Evolutionary conservation across 2,888 invertebrate genomes (phyloP), one percentile per base, ranked within the genome.

Genomic region (Abrostola tripartita): DNA sequence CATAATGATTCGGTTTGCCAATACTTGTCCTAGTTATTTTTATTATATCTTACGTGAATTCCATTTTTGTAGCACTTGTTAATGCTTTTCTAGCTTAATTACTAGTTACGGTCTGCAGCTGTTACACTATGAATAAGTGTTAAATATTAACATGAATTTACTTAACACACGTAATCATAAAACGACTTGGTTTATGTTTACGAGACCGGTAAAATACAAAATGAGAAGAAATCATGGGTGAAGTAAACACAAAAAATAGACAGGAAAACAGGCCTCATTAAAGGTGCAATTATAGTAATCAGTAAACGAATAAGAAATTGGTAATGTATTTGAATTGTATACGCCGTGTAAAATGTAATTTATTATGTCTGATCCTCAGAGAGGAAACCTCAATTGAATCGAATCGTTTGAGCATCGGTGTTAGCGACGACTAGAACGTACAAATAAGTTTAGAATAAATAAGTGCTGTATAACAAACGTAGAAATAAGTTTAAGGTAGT

Each of bases 21-120:
- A 76, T 76, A 75, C 53, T 60, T 68, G 77, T 57, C 65, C 79
- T 54, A 71, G 65, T 62, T 82, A 67, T 67, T 68, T 54, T 74
- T 71, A 74, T 78, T 69, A 68, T 41, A 51, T 69, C 64, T 81
- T 81, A 81, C 77, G 71, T 81, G 77, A 81, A 60, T 77, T 63
- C 61, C 41, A 62, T 44, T 70, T 67, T 67, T 41, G 52, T 62
- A 69, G 65, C 58, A 69, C 71, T 72, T 61, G 42, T 68, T 75
- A 72, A 37, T 59, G 49, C 47, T 75, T 68, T 68, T 61, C 55
- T 67, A 68, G 53, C 47, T 61, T 67, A 71, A 65, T 73, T 68
- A 53, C 69, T 61, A 59, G 64, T 64, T 53, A 70, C 70, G 58
- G 60, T 58, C 65, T 62, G 74, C 65, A 59, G 63, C 79, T 52